Conservation (phyloP, 2,888 invertebrate genomes). For the Tyria jacobaeae region DNA sequence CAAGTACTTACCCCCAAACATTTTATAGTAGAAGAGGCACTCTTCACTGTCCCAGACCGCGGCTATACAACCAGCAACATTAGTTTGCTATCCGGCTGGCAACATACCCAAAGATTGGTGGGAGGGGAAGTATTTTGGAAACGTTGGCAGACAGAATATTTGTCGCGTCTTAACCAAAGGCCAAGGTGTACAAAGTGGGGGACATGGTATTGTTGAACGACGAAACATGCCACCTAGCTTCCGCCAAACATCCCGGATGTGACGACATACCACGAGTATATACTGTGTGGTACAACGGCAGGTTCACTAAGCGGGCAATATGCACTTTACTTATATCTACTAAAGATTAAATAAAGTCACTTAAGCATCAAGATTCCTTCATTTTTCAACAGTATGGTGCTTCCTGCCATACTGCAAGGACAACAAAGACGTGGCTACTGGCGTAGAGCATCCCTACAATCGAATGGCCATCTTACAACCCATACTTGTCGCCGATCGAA, state of each 20-base stretch:
- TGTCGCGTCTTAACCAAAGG: conserved; percentile 34
- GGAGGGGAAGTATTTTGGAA: too few species aligned
- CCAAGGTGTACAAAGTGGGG: conserved; percentile 32
- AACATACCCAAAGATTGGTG: too few species aligned
- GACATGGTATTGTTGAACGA: conserved; percentile 35
- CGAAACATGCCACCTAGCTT: conserved; percentile 33
- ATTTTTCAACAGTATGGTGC: too few species aligned
- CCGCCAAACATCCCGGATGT: conserved; percentile 26
- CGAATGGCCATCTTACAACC: too few species aligned
- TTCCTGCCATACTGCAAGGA: too few species aligned
- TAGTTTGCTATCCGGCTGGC: conserved; percentile 22
- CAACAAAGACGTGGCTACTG: too few species aligned
- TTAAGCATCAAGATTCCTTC: too few species aligned
- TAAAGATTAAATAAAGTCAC: too few species aligned
- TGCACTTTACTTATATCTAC: not conserved
- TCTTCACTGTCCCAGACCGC: conserved; percentile 18
- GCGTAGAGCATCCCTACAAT: too few species aligned
- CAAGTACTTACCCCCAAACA: conserved; percentile 37
- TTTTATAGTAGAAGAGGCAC: conserved; percentile 35
- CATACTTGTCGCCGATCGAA: too few species aligned
- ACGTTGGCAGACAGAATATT: conserved; percentile 42
- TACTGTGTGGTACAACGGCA: conserved; percentile 6
- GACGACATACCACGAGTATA: too few species aligned
- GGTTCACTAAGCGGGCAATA: conserved; percentile 2
- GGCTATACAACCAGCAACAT: conserved; percentile 16